Evolutionary conservation across 2,113 vertebrate genomes (phyloP).

Genomic region (Merops nubicus): DNA sequence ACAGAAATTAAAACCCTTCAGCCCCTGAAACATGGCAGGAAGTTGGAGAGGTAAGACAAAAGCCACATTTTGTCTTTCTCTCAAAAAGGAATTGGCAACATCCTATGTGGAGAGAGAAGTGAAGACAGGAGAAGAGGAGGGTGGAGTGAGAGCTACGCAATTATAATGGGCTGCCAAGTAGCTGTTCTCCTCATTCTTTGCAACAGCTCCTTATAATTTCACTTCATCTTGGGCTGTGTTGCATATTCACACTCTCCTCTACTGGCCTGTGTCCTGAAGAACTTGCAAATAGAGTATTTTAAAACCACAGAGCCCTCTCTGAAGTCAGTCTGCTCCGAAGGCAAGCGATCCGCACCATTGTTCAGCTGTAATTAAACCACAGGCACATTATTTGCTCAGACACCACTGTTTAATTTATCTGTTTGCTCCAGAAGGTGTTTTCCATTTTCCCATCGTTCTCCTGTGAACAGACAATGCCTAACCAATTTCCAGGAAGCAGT

Average conservation of each 20-base stretch:
- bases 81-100: background rate
- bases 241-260: background rate
- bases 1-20: background rate
- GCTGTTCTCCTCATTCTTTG: background rate
- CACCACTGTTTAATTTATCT: slow-evolving; percentile 46
- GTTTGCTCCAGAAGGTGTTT: slow-evolving; percentile 57
- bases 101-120: background rate
- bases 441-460: slow-evolving; percentile 5
- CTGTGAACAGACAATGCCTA: background rate
- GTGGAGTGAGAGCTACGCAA: background rate
- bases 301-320: background rate
- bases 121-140: background rate
- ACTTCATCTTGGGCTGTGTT: background rate
- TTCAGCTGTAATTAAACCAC: slow-evolving; percentile 54
- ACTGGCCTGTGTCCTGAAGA: background rate
- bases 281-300: background rate
- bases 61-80: background rate
- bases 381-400: slow-evolving; percentile 43
- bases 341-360: background rate
- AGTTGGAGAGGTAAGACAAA: background rate
- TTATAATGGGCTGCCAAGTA: background rate
- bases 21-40: background rate
- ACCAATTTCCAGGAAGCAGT: slow-evolving; percentile 35
- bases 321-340: background rate
- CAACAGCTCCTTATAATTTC: background rate